Evolutionary conservation across 2,797 vertebrate genomes (phyloP).

Genomic region (Micromesistius poutassou): DNA sequence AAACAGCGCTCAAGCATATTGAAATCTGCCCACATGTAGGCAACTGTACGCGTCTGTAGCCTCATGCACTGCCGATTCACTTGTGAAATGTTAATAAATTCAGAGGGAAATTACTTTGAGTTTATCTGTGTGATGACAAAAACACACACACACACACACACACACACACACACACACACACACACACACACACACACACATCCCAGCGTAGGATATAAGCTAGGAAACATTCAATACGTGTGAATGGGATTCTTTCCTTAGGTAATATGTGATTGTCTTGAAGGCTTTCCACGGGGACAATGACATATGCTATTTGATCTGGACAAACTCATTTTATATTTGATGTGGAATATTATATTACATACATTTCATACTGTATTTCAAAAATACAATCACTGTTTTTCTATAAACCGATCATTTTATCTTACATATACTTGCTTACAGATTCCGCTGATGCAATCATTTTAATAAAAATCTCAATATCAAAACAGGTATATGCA

Average conservation of each 20-base stretch:
- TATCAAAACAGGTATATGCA: constrained; percentile 22
- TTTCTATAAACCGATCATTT: constrained; percentile 37
- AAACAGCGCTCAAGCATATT: constrained; percentile 46
- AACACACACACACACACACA: constrained; percentile 45
- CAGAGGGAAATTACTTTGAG: constrained; percentile 61
- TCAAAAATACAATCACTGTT: constrained; percentile 34
- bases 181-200: constrained; percentile 42
- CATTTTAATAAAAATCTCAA: constrained; percentile 8
- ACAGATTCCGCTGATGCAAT: constrained; percentile 31
- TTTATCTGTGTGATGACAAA: constrained; percentile 67
- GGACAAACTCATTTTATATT: constrained; percentile 37
- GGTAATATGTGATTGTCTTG: constrained; percentile 49
- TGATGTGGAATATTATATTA: constrained; percentile 38
- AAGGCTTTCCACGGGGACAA: constrained; percentile 42
- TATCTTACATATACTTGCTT: constrained; percentile 15
- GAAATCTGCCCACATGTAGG: constrained; percentile 19
- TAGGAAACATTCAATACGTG: constrained; percentile 57
- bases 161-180: constrained; percentile 54
- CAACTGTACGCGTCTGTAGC: not conserved
- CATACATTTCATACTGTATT: constrained; percentile 25
- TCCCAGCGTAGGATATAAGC: constrained; percentile 47
- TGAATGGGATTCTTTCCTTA: constrained; percentile 52
- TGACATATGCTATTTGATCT: constrained; percentile 38
- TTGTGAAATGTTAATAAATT: constrained; percentile 68
- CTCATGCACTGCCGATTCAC: constrained; percentile 23